phyloP scores from a whole-genome alignment of 2,113 vertebrate species.

The Clarias batrachus region DNA sequence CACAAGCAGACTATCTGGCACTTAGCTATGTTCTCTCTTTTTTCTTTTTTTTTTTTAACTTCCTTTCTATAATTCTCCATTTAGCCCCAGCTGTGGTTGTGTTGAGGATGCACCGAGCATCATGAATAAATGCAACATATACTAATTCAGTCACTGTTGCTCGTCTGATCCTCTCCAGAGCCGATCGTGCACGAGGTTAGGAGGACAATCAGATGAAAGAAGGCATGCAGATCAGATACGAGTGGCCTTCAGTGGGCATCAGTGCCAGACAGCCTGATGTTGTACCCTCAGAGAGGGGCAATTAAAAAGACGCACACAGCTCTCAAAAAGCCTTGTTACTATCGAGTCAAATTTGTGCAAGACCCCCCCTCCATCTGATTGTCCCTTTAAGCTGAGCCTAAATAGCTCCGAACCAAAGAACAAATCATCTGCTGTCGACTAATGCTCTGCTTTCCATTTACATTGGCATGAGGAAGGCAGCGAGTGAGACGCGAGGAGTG shows the following conservation, averaged over 20 bases:
- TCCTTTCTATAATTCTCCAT: background rate
- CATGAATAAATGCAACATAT: constrained; percentile 15
- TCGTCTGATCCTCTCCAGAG: background rate
- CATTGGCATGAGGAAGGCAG: constrained; percentile 29
- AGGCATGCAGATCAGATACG: constrained; percentile 22
- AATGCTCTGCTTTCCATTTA: constrained; percentile 47
- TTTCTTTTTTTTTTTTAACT: background rate
- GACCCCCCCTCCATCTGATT: background rate
- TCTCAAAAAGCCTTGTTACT: background rate
- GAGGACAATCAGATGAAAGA: background rate
- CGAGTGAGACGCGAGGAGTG: background rate
- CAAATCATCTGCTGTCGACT: constrained; percentile 48
- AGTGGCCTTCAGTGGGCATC: constrained; percentile 38
- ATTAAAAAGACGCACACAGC: constrained; percentile 5
- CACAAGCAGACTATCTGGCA: background rate
- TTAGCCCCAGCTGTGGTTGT: background rate
- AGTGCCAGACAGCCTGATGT: constrained; percentile 23
- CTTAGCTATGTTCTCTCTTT: background rate
- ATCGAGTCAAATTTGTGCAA: background rate
- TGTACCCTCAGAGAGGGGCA: constrained; percentile 8
- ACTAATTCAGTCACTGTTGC: background rate
- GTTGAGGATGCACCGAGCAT: background rate
- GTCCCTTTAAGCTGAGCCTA: constrained; percentile 11
- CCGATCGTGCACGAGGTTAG: background rate
- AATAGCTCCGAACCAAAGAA: constrained; percentile 24